Conservation (phyloP, 2,797 vertebrate genomes). For the Orientallactaga sibirica region DNA sequence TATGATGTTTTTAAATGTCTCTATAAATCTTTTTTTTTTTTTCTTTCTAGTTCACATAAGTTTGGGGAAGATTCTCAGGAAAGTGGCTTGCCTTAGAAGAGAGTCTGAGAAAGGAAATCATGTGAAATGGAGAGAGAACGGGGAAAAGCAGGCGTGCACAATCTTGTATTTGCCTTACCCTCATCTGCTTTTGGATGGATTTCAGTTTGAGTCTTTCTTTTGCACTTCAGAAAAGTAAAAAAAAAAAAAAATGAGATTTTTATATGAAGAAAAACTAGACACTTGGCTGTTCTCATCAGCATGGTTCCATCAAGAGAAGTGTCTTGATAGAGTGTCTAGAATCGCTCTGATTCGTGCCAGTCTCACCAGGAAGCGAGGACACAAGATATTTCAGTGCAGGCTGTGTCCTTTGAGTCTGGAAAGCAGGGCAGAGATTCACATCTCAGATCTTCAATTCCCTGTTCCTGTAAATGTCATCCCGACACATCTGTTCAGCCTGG, state of each 20-base stretch:
- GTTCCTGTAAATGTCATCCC: constrained; percentile 73
- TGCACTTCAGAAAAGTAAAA: constrained; percentile 35
- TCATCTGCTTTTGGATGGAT: constrained; percentile 50
- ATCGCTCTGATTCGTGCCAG: not conserved
- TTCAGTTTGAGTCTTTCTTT: constrained; percentile 60
- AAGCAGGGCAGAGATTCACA: constrained; percentile 40
- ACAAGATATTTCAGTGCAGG: constrained; percentile 64
- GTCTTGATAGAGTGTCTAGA: constrained; percentile 39
- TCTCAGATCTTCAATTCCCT: constrained; percentile 38
- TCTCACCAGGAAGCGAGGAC: constrained; percentile 59
- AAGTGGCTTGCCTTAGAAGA: constrained; percentile 44
- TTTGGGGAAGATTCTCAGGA: constrained; percentile 43
- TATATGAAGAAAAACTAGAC: constrained; percentile 52
- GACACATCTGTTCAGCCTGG: constrained; percentile 63
- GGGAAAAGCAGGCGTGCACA: constrained; percentile 3
- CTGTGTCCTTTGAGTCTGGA: constrained; percentile 65
- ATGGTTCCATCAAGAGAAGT: constrained; percentile 36
- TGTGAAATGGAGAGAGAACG: constrained; percentile 6
- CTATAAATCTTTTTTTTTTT: constrained; percentile 43
- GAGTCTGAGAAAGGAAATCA: not conserved
- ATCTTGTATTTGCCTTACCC: constrained; percentile 13
- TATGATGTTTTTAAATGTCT: constrained; percentile 55
- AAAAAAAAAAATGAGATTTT: constrained; percentile 22
- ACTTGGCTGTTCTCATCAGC: constrained; percentile 17
- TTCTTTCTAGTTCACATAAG: constrained; percentile 57